Conservation (phyloP, 1,140 invertebrate species). For the Campoletis sonorensis region DNA sequence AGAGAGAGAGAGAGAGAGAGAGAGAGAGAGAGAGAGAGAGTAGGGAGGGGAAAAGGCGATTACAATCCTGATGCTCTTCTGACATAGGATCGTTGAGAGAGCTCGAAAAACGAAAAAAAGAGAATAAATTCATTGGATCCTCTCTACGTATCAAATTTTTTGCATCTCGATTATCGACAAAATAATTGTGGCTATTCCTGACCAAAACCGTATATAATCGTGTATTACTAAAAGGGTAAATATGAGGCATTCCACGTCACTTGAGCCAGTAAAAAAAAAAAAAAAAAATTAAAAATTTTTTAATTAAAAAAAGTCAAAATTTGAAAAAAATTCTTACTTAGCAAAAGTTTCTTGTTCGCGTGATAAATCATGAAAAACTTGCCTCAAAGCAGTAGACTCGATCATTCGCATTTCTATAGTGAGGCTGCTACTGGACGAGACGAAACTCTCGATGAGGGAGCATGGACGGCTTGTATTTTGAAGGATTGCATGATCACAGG, state of each 20-base stretch:
- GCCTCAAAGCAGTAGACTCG: conserved; percentile 90
- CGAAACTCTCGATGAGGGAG: conserved; percentile 87
- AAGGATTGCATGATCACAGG: conserved; percentile 86
- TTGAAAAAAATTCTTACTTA: too few relatives aligned
- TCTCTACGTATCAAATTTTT: conserved; percentile 1
- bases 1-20: neutral
- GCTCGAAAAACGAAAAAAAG: neutral
- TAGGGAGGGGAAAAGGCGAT: neutral
- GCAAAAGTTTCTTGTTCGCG: too few relatives aligned
- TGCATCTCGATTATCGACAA: conserved; percentile 23
- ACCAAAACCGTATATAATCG: too few relatives aligned
- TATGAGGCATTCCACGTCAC: too few relatives aligned
- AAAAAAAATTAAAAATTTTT: too few relatives aligned
- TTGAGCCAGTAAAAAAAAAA: too few relatives aligned
- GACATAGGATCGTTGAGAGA: conserved; percentile 15
- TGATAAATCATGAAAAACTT: conserved; percentile 60
- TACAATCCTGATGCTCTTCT: conserved; percentile 25
- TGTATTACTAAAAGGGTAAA: too few relatives aligned
- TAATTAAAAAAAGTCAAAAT: too few relatives aligned
- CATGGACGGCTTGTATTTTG: conserved; percentile 83
- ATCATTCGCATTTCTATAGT: conserved; percentile 87
- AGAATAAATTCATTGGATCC: conserved; percentile 33
- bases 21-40: neutral
- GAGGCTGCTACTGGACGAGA: conserved; percentile 87
- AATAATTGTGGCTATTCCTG: too few relatives aligned